Base-by-base conservation (phyloP, 2,797 vertebrate species). In the Adelosebastes latens region DNA sequence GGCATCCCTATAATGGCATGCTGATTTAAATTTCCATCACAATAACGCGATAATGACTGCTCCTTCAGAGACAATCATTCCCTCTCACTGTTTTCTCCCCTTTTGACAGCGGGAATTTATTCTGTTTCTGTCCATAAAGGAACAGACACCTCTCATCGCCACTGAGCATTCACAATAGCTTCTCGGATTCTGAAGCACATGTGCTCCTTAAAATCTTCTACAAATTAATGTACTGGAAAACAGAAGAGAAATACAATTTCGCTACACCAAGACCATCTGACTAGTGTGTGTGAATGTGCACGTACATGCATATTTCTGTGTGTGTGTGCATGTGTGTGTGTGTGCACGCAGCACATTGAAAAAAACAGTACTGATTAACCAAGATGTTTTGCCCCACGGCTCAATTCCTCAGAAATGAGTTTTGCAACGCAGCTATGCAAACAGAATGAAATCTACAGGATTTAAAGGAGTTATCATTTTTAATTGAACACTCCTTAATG, bases 21-120 rank as follows among this genome's bases (percentile, higher is more conserved):
- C 79, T 88, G 82, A 86, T 86, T 86, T 75, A 25, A 75, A 89
- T 93, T 92, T 88, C 80, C 86, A 89, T 86, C 73, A 90, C 78
- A 87, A 87, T 89, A 82, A 86, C 25, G 29, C 11, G 46, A 84
- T 92, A 86, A 92, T 86, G 82, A 77, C 87, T 80, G 76, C 87
- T 85, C 58, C 65, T 84, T 86, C 32, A 67, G 68, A 86, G 76
- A 83, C 81, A 82, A 84, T 85, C 63, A 42, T 53, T 62, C 24
- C 69, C 76, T 61, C 73, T 74, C 68, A 61, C 58, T 75, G 72
- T 75, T 80, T 72, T 78, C 75, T 75, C 65, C 66, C 39, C 22
- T 34, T 75, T 72, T 80, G 79, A 86, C 60, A 24, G 59, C 53
- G 7, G 36, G 71, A 83, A 79, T 84, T 49, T 64, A 86, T 88